phyloP scores from a whole-genome alignment of 1,140 invertebrate genomes.

The Helicoverpa armigera region DNA sequence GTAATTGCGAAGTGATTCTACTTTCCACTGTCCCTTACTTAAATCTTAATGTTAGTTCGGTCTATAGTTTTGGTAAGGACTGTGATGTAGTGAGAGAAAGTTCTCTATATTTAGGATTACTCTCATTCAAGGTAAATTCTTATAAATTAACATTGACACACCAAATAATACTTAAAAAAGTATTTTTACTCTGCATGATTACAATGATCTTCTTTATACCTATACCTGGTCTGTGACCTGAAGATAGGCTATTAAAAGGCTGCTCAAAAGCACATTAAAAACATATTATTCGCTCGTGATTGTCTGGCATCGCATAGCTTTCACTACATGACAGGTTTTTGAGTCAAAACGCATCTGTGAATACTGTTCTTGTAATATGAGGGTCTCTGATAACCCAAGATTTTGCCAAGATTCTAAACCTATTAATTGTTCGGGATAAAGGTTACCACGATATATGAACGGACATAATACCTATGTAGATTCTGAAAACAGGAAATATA shows the following conservation, averaged over 20 bases:
- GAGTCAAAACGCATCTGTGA: constrained; percentile 25
- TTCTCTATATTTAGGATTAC: background rate
- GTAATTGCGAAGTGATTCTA: constrained; percentile 84
- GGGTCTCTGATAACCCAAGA: constrained; percentile 7
- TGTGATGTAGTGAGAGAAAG: background rate
- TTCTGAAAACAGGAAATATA: too few species aligned
- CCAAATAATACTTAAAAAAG: too few species aligned
- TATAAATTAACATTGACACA: too few species aligned
- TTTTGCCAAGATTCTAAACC: constrained; percentile 6
- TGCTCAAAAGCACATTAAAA: too few species aligned
- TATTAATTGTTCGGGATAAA: too few species aligned
- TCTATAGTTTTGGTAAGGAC: constrained; percentile 61
- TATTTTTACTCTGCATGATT: too few species aligned
- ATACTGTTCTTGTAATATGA: constrained; percentile 35
- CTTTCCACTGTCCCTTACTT: constrained; percentile 79
- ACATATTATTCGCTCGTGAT: too few species aligned
- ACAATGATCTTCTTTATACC: too few species aligned
- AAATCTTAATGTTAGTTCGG: constrained; percentile 81
- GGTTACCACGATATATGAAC: too few species aligned
- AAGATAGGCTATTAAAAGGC: too few species aligned
- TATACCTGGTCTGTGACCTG: too few species aligned
- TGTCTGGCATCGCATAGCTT: constrained; percentile 17
- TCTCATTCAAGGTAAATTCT: background rate
- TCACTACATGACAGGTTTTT: background rate
- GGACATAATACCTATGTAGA: too few species aligned